A percentile compares a stretch with the other conserved stretches of the same genome.
Evolutionary conservation across 2,797 vertebrate species (phyloP).

Genomic region (Pagetopsis macropterus): DNA sequence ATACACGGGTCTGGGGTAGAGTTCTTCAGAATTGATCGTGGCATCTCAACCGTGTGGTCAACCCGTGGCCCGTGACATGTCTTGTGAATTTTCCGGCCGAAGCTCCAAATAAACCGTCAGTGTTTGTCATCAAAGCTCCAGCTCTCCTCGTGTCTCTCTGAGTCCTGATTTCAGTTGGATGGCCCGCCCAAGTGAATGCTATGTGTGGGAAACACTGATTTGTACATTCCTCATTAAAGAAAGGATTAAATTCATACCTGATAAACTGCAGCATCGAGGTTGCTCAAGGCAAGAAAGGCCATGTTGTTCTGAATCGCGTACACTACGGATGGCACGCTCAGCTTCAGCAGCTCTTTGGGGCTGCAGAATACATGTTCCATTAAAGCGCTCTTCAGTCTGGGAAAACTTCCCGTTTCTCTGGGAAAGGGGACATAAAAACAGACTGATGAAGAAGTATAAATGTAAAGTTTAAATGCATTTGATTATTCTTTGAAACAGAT

Average conservation of each 20-base stretch:
- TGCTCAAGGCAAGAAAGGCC: conserved; percentile 96
- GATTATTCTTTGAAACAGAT: neutral
- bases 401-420: conserved; percentile 90
- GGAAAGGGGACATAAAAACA: neutral
- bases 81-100: too few relatives aligned
- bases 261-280: conserved; percentile 96
- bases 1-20: too few relatives aligned
- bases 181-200: too few relatives aligned
- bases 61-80: too few relatives aligned
- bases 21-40: too few relatives aligned
- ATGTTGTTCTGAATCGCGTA: conserved; percentile 98
- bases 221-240: neutral
- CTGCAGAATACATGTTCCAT: conserved; percentile 88
- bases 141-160: too few relatives aligned
- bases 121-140: too few relatives aligned
- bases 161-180: too few relatives aligned
- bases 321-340: conserved; percentile 94
- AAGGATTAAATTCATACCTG: conserved; percentile 83
- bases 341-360: conserved; percentile 91
- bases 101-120: too few relatives aligned
- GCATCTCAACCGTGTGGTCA: too few relatives aligned
- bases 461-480: neutral
- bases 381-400: conserved; percentile 83
- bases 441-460: neutral
- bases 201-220: too few relatives aligned